Percentiles rank a stretch among this genome's conserved stretches.
These are phyloP conservation scores for Trogon surrucura DNA, from an alignment of 2,113 vertebrate genomes.

Conservation along the genomic window DNA sequence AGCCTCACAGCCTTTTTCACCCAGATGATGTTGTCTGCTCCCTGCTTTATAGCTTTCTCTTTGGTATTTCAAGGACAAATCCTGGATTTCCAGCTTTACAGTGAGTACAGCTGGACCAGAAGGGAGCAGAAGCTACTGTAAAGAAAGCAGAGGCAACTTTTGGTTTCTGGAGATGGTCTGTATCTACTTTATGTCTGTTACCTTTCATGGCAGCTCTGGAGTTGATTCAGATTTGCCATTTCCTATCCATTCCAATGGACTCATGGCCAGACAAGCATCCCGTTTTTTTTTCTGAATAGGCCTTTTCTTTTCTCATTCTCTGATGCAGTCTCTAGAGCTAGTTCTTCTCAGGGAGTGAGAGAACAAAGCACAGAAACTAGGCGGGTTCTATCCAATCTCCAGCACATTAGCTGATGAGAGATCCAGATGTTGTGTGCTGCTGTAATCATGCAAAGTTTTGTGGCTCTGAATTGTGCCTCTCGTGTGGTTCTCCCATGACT, in stretches of 20 bases:
- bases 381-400: background rate
- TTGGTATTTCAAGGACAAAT: background rate
- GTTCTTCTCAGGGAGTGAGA: background rate
- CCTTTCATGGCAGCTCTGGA: background rate
- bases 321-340: background rate
- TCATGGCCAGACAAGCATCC: background rate
- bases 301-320: background rate
- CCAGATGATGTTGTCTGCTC: background rate
- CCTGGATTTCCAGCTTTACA: background rate
- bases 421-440: background rate
- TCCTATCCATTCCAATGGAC: background rate
- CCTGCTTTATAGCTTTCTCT: background rate
- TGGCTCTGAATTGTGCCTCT: background rate
- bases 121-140: background rate
- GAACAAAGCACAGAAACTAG: background rate
- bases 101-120: background rate
- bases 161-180: background rate
- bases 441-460: background rate
- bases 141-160: background rate
- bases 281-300: rapidly evolving
- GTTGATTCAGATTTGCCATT: background rate
- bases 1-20: background rate
- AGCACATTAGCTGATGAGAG: background rate
- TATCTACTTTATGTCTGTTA: background rate
- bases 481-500: background rate